Base-by-base conservation (phyloP, 2,888 invertebrate genomes). In the Coremacera marginata region DNA sequence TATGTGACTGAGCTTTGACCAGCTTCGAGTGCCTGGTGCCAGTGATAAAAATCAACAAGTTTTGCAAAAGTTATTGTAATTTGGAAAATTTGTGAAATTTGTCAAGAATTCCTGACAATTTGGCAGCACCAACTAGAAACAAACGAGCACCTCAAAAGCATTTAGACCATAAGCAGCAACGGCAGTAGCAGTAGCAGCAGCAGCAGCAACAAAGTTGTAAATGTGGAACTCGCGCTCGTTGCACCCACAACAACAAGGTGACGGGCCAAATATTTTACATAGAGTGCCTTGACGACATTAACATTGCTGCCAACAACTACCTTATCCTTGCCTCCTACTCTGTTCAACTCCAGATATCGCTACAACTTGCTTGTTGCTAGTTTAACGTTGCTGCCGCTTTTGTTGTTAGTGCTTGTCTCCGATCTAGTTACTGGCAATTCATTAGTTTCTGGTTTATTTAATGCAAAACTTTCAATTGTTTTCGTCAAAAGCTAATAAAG, bases 51-150 rank as follows among this genome's bases (percentile, higher is more conserved):
- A 65, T 65, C 65, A 65, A 44, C 67, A 67, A 67, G 44, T 67
- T 44, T 22, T 34, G 19, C 65, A 44, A 19, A 60, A 67, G 44
- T 67, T 37, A 67, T 19, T 11, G 67, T 7, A n/a, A 67, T 67
- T 67, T 67, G 44, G 22, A 37, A 37, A 67, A 67, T 67, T 67
- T 67, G 67, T 60, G 44, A 67, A 44, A 67, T 67, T 67, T 67
- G 37, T 19, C 67, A 44, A 44, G 44, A 37, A 67, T 11, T 19
- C 25, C 57, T 37, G 67, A 37, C 22, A 16, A 67, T 67, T 67
- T 67, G 67, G 67, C 44, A 44, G 31, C 37, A 34, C 37, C 37
- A 44, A 44, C 11, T 2, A 44, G 44, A 44, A 37, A 37, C 37
- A 37, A 9, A 57, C 22, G 57, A 25, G 19, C 22, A 22, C 57